Base-by-base conservation (phyloP, 2,113 vertebrate genomes). In the Galemys pyrenaicus region DNA sequence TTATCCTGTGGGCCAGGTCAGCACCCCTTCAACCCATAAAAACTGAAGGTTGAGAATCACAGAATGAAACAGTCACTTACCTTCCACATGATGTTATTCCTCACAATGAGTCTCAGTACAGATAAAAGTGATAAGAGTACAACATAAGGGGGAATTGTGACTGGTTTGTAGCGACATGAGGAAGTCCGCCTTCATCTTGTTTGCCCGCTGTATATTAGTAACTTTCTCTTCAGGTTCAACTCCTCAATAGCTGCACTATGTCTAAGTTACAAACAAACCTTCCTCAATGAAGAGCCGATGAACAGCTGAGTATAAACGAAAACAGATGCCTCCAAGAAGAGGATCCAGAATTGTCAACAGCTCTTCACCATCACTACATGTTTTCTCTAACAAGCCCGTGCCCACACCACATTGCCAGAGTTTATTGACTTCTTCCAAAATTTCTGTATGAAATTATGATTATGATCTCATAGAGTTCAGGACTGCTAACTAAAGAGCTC, bases 281-380 rank as follows among this genome's bases (percentile, higher is more conserved):
- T 75, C 49, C 65, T 90, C 91, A 98, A 98, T 97, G 96, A 82
- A 75, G 84, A 98, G 93, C 97, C 98, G 95, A 95, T 97, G 98
- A 93, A 94, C 92, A 96, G 96, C 67, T 95, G 96, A 97, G 92
- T 95, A 85, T 98, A 98, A 98, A 91, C 94, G 97, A 95, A 98
- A 98, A 96, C 97, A 98, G 96, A 97, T 96, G 96, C 81, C 74
- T 56, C 78, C 88, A 92, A 75, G 93, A 93, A 97, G 94, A 95
- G 92, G 94, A 97, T 95, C 96, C 80, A 91, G 84, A 95, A 77
- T 96, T 98, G 97, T 98, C 98, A 97, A 97, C 98, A 96, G 30
- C 71, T 80, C 96, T 96, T 98, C 97, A 97, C 15, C 17, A 78
- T 95, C 98, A 98, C 98, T 94, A 91, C 97, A 97, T 97, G 96